Conservation (phyloP, 2,797 vertebrate species). For the Neosilurus mollespiculum region DNA sequence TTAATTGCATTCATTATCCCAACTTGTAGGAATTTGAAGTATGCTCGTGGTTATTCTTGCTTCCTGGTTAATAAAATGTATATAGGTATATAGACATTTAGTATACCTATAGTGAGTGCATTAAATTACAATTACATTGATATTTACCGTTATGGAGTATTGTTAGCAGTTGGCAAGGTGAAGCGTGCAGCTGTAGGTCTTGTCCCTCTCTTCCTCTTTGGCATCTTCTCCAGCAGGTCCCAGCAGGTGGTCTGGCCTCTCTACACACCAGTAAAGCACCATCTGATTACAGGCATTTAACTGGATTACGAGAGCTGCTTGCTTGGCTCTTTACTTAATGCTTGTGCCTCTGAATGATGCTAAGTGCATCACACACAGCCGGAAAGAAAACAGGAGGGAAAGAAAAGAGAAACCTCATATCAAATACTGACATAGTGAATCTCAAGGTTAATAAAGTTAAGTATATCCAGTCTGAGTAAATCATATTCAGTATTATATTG, state of each 20-base stretch:
- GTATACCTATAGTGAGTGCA: neutral
- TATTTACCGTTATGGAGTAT: neutral
- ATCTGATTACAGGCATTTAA: conserved; percentile 63
- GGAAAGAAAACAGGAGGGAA: neutral
- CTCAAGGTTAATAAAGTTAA: neutral
- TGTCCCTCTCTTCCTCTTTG: conserved; percentile 34
- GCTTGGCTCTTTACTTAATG: conserved; percentile 57
- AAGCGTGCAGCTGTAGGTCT: conserved; percentile 35
- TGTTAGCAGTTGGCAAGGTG: neutral
- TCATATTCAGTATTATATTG: neutral
- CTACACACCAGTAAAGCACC: conserved; percentile 45
- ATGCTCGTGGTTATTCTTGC: neutral
- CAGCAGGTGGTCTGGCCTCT: conserved; percentile 34
- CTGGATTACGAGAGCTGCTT: conserved; percentile 68
- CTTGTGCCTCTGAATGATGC: conserved; percentile 22
- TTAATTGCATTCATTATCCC: conserved; percentile 39
- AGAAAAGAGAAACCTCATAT: neutral
- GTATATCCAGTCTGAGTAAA: neutral
- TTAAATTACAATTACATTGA: neutral
- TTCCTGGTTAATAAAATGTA: conserved; percentile 5
- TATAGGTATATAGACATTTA: neutral
- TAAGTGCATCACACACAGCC: conserved; percentile 7
- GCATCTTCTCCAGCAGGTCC: conserved; percentile 33
- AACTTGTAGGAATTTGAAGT: conserved; percentile 25
- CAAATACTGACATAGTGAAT: neutral